Conservation (phyloP, 2,113 vertebrate genomes). For the Malurus alboscapulatus region DNA sequence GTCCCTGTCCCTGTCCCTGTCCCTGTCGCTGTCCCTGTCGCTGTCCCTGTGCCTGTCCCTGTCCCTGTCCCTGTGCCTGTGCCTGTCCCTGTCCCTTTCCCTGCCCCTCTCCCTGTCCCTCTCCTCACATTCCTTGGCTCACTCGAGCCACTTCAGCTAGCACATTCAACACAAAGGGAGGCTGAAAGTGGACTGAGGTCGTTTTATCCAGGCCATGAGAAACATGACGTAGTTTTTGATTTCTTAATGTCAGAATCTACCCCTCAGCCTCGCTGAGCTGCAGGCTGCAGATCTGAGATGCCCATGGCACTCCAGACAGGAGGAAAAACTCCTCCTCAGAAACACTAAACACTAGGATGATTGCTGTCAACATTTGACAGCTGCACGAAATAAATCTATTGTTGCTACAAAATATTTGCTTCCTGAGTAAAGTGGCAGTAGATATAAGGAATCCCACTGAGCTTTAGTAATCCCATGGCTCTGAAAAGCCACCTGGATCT, state of each 20-base stretch:
- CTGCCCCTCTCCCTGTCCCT: too few relatives aligned
- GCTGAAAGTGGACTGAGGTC: background rate
- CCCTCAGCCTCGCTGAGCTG: background rate
- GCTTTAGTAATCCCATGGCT: background rate
- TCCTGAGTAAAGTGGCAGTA: background rate
- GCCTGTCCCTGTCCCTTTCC: too few relatives aligned
- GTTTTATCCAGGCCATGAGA: background rate
- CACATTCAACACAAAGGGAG: background rate
- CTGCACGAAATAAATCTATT: background rate
- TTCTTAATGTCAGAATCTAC: background rate
- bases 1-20: too few relatives aligned
- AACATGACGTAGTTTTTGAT: background rate
- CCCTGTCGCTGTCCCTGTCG: background rate
- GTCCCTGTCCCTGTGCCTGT: too few relatives aligned
- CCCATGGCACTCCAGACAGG: background rate
- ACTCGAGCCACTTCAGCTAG: rapidly evolving
- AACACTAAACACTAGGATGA: background rate
- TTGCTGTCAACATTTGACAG: background rate
- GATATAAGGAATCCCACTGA: background rate
- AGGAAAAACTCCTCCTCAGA: background rate
- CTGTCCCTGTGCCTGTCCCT: background rate
- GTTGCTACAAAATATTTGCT: background rate
- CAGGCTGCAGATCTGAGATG: background rate
- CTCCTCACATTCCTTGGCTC: background rate
- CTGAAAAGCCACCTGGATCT: constrained; percentile 23